Evolutionary conservation across 1,140 invertebrate species (phyloP), one percentile per base, ranked within the genome.

Genomic region (Drosophila bocqueti): DNA sequence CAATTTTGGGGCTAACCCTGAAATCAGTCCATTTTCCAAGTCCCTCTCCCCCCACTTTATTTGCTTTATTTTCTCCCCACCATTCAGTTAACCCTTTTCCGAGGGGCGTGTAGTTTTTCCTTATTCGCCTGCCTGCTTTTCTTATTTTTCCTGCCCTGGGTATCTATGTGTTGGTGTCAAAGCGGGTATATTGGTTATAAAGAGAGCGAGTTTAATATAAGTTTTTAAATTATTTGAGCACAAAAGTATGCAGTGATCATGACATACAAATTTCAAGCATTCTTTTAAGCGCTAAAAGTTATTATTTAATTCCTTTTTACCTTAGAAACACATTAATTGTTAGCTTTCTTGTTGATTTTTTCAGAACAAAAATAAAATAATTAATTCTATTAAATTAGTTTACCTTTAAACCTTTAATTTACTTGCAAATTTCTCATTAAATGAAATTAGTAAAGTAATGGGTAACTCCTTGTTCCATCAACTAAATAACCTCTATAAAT

Each of bases 1-100:
- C 84, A 80, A 87, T 86, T 86, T 86, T 87, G 78, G 69, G 62
- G 58, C 72, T 63, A 73, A 64, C 69, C 68, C 73, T 46, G 60
- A 62, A 78, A 78, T 62, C 64, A 29, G 59, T 40, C 58, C 67
- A 67, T 43, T 69, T 45, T 59, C 52, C 2, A 42, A 45, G 49
- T 18, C 50, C 43, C 18, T 15, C 21, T 40, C 10, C n/a, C 73
- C 43, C 34, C 38, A 1, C 15, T 16, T 49, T 24, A 13, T 46
- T 21, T 46, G 24, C 45, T 26, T 52, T 31, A 11, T 18, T 18
- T 18, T 11, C 49, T n/a, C 9, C 16, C 26, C 16, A 52, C 58
- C 63, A 49, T 43, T 43, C 40, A 67, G 58, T 80, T 79, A 87
- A 87, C 79, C 83, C 83, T 78, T 87, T 38, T 52, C n/a, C 54